Evolutionary conservation across 2,113 vertebrate genomes (phyloP), one percentile per base, ranked within the genome.

Genomic region (Callorhinus ursinus): DNA sequence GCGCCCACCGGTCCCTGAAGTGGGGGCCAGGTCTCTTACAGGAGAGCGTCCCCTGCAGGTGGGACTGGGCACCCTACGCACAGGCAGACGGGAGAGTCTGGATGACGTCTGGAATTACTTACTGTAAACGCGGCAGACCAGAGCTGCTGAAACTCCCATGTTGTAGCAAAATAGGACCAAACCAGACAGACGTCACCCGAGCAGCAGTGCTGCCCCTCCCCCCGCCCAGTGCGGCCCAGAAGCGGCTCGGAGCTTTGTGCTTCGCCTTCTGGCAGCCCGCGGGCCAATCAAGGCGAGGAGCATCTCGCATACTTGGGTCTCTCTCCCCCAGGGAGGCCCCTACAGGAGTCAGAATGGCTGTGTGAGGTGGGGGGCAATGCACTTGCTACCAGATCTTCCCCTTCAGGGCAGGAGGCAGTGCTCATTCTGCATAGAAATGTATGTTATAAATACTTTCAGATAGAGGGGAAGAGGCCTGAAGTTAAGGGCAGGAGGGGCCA

Each of bases 301-400:
- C 3, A 2, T 13, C 6, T 16, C 1, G 28, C 53, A 24, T 36
- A 8, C 59, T 10, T 26, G 57, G 16, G 1, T 16, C 31, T 51
- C 31, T 51, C 85, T 10, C 2, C 8, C 12, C 81, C 1, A 3
- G 86, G 24, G 42, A 24, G 2, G 13, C 59, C 7, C 26, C 28
- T 5, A 3, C 2, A 0, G 16, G 46, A 4, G 13, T 18, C 21
- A 0, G 28, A 6, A 10, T 1, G 14, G 65, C 9, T 0, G 11
- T 3, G 12, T 11, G 88, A 39, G 24, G 88, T 28, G 1, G 46
- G 49, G 51, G 15, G 59, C 61, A 46, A 46, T 46, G 46, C 0
- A 0, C 67, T 15, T 26, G 36, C 72, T 49, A 0, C 1, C 22
- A 21, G 39, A 3, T 1, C 46, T 21, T 16, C 10, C n/a, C 22